Evolutionary conservation across 37 sponge, comb jelly and placozoan genomes (phyloP), one percentile per base, ranked within the genome.

Genomic region (Amphimedon queenslandica): DNA sequence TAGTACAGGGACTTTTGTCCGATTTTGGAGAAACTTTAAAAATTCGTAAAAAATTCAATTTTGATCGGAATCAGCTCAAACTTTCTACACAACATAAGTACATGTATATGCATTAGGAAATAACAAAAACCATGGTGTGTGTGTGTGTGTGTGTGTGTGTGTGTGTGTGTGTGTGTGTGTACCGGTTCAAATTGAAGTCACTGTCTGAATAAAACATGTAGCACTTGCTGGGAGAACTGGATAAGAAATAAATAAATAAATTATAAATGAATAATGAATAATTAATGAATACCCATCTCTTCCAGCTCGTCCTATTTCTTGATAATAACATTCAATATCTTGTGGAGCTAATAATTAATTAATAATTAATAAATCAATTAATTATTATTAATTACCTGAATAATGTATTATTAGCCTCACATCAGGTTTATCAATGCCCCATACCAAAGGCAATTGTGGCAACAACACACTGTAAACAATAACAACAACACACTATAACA

Each of bases 251-350:
- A 8, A 38, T 13, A 40, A 28, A 41, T 42, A 70, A 47, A 47
- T 47, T 18, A 18, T 8, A 47, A 47, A 18, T 18, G 67, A 38
- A 24, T 67, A 47, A 18, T 18, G 13, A 18, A 47, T 47, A 13
- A 47, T 18, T 47, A 47, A 66, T 71, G n/a, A n/a, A n/a, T 27
- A 87, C 88, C 88, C 83, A 65, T 87, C 88, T 41, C 88, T 28
- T 42, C 88, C 88, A 21, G 88, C 88, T 55, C 88, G 55, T 2
- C 88, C 88, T 23, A 82, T 72, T 51, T 87, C 88, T 39, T 87
- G 88, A 53, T 82, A 82, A 56, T 87, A 87, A 33, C 60, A 66
- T 56, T 87, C 88, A 38, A 87, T 87, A 29, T 87, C 82, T 58
- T 82, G 69, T 20, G 88, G 88, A 36, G 78, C 88, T 86, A 28